Base-by-base conservation (phyloP, 1,140 invertebrate species). In the Lepidurus couesii region DNA sequence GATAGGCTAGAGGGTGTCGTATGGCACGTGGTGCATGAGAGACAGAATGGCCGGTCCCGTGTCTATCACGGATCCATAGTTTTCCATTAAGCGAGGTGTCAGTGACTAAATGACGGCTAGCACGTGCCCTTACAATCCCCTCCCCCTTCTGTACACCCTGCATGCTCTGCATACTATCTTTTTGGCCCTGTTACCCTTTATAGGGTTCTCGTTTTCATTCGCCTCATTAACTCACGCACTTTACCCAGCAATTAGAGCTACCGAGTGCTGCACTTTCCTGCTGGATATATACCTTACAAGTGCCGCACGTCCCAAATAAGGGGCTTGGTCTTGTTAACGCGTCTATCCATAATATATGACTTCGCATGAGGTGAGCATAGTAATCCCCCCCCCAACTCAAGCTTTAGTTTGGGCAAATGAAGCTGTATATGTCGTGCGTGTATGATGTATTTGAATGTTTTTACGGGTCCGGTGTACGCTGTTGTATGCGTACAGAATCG, bases 71-170 rank as follows among this genome's bases (percentile, higher is more conserved):
- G 53, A 65, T 65, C 53, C 53, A 65, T 65, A 65, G 53, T 65
- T 65, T 65, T 65, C 53, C 53, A 65, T 65, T 65, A 65, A 65
- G 53, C 53, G 53, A 65, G 53, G 53, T 65, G 53, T 65, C 53
- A 21, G 53, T 65, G 21, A 65, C 53, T 65, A 65, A 65, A 65
- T 65, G 53, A 65, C 53, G 21, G n/a, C 21, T 21, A 65, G 53
- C 53, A 65, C 53, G 53, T 65, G 53, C 34, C 34, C 34, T 65
- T 16, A 16, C 16, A 16, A 16, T 7, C 53, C 53, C 3, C 53
- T 21, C n/a, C 53, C 53, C 53, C 6, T 34, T 34, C 34, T 34
- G 3, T 34, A 34, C 34, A 34, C 34, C 2, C 2, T 34, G 26
- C 1, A 34, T 34, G 26, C 1, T 21, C 53, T 65, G 10, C 45